Evolutionary conservation across 37 sponge, comb jelly and placozoan species (phyloP), one percentile per base, ranked within the genome.

Genomic region (Sycon ciliatum): DNA sequence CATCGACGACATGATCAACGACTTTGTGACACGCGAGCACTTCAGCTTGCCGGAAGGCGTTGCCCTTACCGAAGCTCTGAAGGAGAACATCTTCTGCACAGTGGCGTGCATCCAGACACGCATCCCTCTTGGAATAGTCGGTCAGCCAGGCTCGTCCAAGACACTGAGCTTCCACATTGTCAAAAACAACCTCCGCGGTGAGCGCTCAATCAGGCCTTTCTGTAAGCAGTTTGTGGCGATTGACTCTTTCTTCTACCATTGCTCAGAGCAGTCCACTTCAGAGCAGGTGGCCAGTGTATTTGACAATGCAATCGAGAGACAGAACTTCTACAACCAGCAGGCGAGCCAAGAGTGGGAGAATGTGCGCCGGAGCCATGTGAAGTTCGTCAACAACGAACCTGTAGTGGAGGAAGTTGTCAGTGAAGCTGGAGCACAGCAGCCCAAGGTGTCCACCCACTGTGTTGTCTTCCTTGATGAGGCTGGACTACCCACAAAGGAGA

Each of bases 51-150:
- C 63, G 24, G 31, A 22, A 28, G 63, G 63, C 32, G 26, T 60
- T 60, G 63, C 63, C 16, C 63, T 60, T 22, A 60, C 27, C 26
- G 9, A 24, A 18, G 63, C 63, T 60, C 63, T 60, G 31, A 60
- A 60, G 32, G 63, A 60, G 32, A 60, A 60, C 63, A 24, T 60
- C 24, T 60, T 60, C 32, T 11, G 22, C 26, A 18, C 26, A 7
- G 63, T 60, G 31, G 63, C 63, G 7, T 9, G 24, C 26, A 24
- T 60, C 9, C 63, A 60, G 16, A 60, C 63, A 7, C 9, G 32
- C 7, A 24, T 60, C 22, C 63, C 63, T 11, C 26, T 60, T 7
- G 63, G 22, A 7, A 60, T 60, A 11, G 32, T 60, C 32, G 63
- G 63, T 22, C 22, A 11, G 9, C 63, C 63, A 7, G 63, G 63